Conservation (phyloP, 2,888 invertebrate genomes). For the Endotricha flammealis region DNA sequence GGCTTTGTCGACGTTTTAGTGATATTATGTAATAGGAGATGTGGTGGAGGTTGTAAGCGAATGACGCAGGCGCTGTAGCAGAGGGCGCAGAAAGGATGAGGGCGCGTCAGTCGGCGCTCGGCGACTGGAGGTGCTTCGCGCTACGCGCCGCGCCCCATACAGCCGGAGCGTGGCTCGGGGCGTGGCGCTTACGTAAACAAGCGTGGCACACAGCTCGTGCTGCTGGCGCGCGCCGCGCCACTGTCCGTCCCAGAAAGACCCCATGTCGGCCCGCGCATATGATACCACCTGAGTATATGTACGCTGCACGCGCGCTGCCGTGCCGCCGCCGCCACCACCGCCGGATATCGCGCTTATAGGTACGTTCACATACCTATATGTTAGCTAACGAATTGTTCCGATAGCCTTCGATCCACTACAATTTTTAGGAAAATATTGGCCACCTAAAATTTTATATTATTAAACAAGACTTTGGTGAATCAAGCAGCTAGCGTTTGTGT, state of each 20-base stretch:
- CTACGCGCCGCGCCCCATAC: slow-evolving; percentile 74
- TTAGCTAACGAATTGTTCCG: no score
- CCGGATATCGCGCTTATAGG: slow-evolving; percentile 70
- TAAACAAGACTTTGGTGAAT: no score
- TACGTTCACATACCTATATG: slow-evolving; percentile 27
- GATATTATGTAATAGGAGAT: slow-evolving; percentile 63
- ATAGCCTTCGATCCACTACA: background rate
- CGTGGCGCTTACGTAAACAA: slow-evolving; percentile 79
- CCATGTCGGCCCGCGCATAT: slow-evolving; percentile 70
- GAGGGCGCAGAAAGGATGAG: slow-evolving; percentile 38
- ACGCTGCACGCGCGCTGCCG: slow-evolving; percentile 49
- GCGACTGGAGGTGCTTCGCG: slow-evolving; percentile 70
- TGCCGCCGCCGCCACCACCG: slow-evolving; percentile 64
- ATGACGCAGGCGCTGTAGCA: slow-evolving; percentile 55
- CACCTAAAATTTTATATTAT: no score
- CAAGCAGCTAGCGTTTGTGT: no score
- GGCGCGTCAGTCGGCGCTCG: slow-evolving; percentile 73
- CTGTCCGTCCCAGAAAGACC: slow-evolving; percentile 69
- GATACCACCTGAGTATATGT: slow-evolving; percentile 64
- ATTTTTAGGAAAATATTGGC: no score
- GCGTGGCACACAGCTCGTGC: slow-evolving; percentile 53
- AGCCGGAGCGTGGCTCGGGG: slow-evolving; percentile 75
- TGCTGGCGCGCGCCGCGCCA: slow-evolving; percentile 63
- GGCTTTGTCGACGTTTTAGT: slow-evolving; percentile 49
- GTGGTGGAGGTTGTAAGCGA: slow-evolving; percentile 47